A percentile compares a stretch with the other conserved stretches of the same genome.
These are phyloP conservation scores for Bos taurus DNA, from an alignment of 2,113 vertebrate species.

Conservation along the genomic window DNA sequence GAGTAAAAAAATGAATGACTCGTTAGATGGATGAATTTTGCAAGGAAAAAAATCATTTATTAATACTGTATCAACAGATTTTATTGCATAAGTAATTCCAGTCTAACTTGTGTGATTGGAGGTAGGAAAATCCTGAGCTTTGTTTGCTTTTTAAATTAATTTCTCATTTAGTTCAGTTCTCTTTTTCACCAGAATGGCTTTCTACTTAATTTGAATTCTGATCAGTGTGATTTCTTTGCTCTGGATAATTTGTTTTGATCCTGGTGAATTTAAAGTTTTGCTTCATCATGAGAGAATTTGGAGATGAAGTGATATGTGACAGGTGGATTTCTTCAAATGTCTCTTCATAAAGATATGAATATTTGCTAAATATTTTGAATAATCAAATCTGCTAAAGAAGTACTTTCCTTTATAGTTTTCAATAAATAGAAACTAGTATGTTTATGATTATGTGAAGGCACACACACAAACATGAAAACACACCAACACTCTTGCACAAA, in stretches of 20 bases:
- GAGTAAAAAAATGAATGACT: neutral
- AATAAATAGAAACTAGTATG: neutral
- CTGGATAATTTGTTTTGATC: neutral
- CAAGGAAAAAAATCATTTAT: neutral
- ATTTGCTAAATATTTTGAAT: neutral
- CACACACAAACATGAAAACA: neutral
- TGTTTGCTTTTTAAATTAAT: neutral
- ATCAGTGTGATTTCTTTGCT: neutral
- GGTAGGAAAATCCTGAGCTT: neutral
- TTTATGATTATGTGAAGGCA: neutral
- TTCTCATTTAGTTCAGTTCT: neutral
- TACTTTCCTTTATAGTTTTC: neutral
- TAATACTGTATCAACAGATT: neutral
- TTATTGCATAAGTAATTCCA: neutral
- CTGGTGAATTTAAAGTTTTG: neutral
- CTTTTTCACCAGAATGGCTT: neutral
- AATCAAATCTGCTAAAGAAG: constrained; percentile 4
- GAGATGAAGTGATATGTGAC: neutral
- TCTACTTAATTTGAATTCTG: neutral
- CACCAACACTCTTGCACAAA: neutral
- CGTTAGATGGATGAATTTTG: neutral
- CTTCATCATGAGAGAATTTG: neutral
- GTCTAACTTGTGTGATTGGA: neutral
- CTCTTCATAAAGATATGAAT: neutral
- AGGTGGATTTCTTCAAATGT: neutral